These are phyloP conservation scores for Drosophila basisetae DNA, from an alignment of 2,888 invertebrate species.

Conservation along the genomic window DNA sequence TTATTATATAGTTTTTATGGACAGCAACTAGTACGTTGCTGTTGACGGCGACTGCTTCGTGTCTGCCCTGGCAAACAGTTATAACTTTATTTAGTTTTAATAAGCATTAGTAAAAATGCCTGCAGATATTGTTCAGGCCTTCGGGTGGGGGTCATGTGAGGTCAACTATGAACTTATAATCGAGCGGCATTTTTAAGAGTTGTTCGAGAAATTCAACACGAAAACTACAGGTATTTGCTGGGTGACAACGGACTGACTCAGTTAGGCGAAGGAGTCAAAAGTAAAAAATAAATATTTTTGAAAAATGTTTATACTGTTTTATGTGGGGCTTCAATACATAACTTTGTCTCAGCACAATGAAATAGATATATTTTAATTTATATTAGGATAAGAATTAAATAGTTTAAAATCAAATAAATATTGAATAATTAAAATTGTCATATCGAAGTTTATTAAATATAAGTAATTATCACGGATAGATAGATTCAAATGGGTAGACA, in stretches of 20 bases:
- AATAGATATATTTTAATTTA: not conserved
- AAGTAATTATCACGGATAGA: no score
- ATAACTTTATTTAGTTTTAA: constrained; percentile 83
- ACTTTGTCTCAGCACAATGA: no score
- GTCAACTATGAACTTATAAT: constrained; percentile 59
- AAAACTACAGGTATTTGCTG: constrained; percentile 23
- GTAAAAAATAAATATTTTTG: not conserved
- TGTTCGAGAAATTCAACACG: constrained; percentile 12
- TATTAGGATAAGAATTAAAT: not conserved
- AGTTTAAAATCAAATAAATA: not conserved
- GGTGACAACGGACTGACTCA: constrained; percentile 28
- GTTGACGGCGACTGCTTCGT: constrained; percentile 36
- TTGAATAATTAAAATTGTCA: not conserved
- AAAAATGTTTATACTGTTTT: not conserved
- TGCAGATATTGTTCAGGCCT: constrained; percentile 26
- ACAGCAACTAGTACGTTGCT: constrained; percentile 29
- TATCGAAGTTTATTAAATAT: no score
- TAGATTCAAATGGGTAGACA: no score
- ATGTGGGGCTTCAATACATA: not conserved
- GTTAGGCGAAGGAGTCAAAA: not conserved
- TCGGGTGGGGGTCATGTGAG: constrained; percentile 55
- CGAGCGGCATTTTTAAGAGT: constrained; percentile 35
- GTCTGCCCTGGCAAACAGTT: constrained; percentile 66
- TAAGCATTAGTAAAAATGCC: constrained; percentile 58
- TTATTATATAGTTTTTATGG: constrained; percentile 64